Base-by-base conservation (phyloP, 2,888 invertebrate species). In the Notodonta ziczac region DNA sequence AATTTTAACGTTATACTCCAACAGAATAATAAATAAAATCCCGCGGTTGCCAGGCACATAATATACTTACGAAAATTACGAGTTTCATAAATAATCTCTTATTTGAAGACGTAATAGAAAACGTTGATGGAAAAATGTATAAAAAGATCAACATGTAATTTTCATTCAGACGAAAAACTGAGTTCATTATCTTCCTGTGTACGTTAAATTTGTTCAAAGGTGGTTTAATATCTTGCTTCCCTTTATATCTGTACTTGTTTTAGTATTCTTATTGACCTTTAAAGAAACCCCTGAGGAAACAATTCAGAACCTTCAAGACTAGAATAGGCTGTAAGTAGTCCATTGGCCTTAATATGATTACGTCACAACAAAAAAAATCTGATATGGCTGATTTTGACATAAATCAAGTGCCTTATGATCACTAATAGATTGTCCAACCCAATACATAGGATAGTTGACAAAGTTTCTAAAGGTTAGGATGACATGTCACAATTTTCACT, bases 61-160 rank as follows among this genome's bases (percentile, higher is more conserved):
- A 53, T 13, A 53, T 32, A 16, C 53, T 53, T 53, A 12, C 12
- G 32, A 13, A 32, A 53, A 53, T 54, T 35, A 39, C 40, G 40
- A 55, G 40, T 55, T 32, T n/a, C 14, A 35, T 53, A 53, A 24
- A 35, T 53, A 32, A 53, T 53, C 53, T 8, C 35, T 53, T 53
- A 35, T 51, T 51, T 51, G 35, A 53, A 13, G 39, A 6, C 35
- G 39, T 53, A 53, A 53, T 53, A 13, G 40, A 40, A 35, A 35
- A 40, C 40, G 40, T 55, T 39, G 54, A 55, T 32, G 24, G 32
- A 52, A 52, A 52, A 32, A 32, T 32, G 6, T 52, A 16, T 50
- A 50, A 50, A 52, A 24, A 32, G 24, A n/a, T 32, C 55, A 14
- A 40, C 55, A 9, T 55, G 55, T 54, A 55, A 55, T 14, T 40